Evolutionary conservation across 1,140 invertebrate species (phyloP), one percentile per base, ranked within the genome.

Genomic region (Fopius arisanus): DNA sequence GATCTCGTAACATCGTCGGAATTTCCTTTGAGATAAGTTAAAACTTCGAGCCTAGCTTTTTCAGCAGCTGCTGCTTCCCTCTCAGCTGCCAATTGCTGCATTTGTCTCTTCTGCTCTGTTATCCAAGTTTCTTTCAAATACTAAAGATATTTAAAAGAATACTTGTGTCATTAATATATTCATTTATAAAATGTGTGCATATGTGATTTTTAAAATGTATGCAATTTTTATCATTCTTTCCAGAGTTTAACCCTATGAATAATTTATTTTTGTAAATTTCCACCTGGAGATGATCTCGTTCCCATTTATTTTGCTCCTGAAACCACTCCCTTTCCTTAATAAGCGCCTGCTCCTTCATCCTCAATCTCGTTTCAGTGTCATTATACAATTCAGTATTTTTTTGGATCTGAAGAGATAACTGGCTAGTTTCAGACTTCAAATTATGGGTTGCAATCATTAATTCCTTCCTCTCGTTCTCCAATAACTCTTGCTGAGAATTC

Each of bases 271-370:
- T 67, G 29, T 43, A 23, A 43, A 43, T 40, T 41, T 67, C 43
- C 74, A 85, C 84, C 75, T 86, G 80, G 54, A 86, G 74, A 76
- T 85, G 79, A 70, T 83, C 73, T 16, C 79, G 79, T 71, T 87
- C 86, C 84, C 82, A 87, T 54, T 82, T 82, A 9, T 77, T 79
- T 70, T 87, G 84, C 40, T 88, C 82, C 29, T 81, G 75, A 37
- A 87, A 82, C 12, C 84, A 75, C 75, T 87, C 82, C 75, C 78
- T 82, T 41, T 88, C 87, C 33, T 73, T 80, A 0, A 82, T 69
- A 7, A 87, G 68, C 7, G 71, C 66, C 51, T 83, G 75, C 77
- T 86, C 81, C 69, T 73, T 79, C 2, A 75, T 78, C 62, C 80
- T 81, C 16, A 84, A 21, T 16, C 71, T 78, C 74, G 82, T 80